Percentiles rank a stretch among this genome's conserved stretches.
Conservation (phyloP, 2,797 vertebrate species). For the Australoheros facetus region DNA sequence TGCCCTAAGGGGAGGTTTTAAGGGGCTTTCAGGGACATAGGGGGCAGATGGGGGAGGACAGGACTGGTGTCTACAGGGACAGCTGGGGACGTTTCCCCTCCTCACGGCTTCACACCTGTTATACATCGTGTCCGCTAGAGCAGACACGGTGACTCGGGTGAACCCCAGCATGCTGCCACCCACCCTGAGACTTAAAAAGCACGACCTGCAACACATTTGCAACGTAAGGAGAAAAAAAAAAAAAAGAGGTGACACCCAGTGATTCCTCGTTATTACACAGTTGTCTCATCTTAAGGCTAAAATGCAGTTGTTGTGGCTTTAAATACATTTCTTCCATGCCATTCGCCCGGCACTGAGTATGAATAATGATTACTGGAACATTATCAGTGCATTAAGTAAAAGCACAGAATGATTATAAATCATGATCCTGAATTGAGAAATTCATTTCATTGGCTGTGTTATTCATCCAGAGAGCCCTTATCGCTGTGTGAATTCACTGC, state of each 20-base stretch:
- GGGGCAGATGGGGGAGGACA: constrained; percentile 79
- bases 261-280: constrained; percentile 6
- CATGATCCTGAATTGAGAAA: constrained; percentile 17
- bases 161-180: constrained; percentile 31
- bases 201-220: not conserved
- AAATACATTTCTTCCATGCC: not conserved
- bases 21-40: constrained; percentile 44
- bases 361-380: constrained; percentile 31
- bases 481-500: constrained; percentile 43
- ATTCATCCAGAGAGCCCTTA: constrained; percentile 45
- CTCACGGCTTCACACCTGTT: constrained; percentile 85
- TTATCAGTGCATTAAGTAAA: constrained; percentile 50
- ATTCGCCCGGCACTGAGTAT: not conserved
- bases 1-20: constrained; percentile 45
- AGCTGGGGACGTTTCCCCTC: constrained; percentile 77
- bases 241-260: not conserved
- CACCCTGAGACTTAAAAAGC: not conserved
- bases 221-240: fast-evolving
- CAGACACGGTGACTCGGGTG: constrained; percentile 68
- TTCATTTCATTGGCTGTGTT: constrained; percentile 18
- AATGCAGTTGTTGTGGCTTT: not conserved
- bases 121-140: constrained; percentile 84
- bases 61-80: constrained; percentile 78
- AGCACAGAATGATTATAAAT: constrained; percentile 20
- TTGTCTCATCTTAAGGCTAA: not conserved